Evolutionary conservation across 2,113 vertebrate species (phyloP).

Genomic region (Oophaga pumilio): DNA sequence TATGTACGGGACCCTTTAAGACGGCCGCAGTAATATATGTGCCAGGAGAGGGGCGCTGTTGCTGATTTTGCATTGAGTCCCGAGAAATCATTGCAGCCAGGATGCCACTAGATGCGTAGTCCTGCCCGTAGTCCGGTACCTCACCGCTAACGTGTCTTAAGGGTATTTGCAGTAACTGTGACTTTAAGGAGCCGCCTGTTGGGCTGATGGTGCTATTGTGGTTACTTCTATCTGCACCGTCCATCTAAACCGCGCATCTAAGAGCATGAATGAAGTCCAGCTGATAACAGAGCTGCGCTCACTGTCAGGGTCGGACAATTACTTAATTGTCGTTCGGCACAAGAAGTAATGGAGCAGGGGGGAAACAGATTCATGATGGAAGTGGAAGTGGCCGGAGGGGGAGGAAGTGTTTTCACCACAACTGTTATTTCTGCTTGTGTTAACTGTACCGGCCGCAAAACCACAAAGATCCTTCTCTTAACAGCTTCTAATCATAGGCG

Average conservation of each 20-base stretch:
- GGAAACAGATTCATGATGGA: slow-evolving; percentile 16
- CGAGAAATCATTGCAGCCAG: background rate
- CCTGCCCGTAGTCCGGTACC: too few relatives aligned
- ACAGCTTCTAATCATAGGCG: background rate
- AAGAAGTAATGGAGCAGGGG: slow-evolving; percentile 1
- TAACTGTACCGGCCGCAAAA: slow-evolving; percentile 39
- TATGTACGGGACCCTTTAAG: too few relatives aligned
- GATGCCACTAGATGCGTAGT: background rate
- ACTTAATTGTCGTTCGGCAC: background rate
- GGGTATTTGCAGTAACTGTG: background rate
- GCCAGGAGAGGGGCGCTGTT: background rate
- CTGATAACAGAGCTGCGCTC: background rate
- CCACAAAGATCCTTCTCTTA: slow-evolving; percentile 28
- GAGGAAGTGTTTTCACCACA: slow-evolving; percentile 36
- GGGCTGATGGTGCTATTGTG: background rate
- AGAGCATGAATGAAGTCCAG: background rate
- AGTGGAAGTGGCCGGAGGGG: slow-evolving; percentile 22
- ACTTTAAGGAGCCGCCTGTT: background rate
- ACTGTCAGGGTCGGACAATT: background rate
- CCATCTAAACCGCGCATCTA: background rate
- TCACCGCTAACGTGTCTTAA: background rate
- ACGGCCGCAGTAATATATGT: too few relatives aligned
- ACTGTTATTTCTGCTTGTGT: slow-evolving; percentile 25
- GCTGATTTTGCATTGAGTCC: background rate
- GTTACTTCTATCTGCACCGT: background rate